These are phyloP conservation scores for Ochropacha duplaris DNA, from an alignment of 2,888 invertebrate genomes.

Conservation along the genomic window DNA sequence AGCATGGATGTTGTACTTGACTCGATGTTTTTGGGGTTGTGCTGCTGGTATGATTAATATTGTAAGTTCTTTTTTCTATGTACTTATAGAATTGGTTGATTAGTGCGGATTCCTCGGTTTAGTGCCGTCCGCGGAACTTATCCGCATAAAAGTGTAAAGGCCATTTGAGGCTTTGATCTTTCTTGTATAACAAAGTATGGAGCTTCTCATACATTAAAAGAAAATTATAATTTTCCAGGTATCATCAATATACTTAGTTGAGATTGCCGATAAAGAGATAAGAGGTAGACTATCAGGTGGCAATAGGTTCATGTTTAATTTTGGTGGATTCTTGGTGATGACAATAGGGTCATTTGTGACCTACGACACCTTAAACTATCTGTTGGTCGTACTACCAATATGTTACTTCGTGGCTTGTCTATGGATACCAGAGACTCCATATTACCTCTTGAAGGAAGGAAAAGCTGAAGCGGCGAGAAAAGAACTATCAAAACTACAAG, in stretches of 20 bases:
- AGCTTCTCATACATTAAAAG: too few species aligned
- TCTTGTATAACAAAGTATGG: too few species aligned
- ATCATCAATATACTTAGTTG: slow-evolving; percentile 64
- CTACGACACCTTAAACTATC: slow-evolving; percentile 61
- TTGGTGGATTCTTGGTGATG: slow-evolving; percentile 67
- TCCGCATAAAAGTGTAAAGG: too few species aligned
- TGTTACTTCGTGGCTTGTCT: slow-evolving; percentile 71
- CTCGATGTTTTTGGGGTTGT: slow-evolving; percentile 74
- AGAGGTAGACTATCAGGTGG: slow-evolving; percentile 57
- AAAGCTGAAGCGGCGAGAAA: slow-evolving; percentile 64
- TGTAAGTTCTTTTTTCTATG: slow-evolving; percentile 37
- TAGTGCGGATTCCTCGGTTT: too few species aligned
- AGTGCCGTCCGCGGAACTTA: too few species aligned
- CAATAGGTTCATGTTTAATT: slow-evolving; percentile 56
- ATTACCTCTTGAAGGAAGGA: slow-evolving; percentile 79
- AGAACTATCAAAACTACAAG: slow-evolving; percentile 62
- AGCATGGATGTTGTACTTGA: slow-evolving; percentile 69
- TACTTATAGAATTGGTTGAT: too few species aligned
- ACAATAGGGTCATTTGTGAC: slow-evolving; percentile 62
- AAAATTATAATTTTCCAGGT: too few species aligned
- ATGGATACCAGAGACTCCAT: slow-evolving; percentile 84
- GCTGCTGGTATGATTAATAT: slow-evolving; percentile 72
- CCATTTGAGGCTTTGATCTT: too few species aligned
- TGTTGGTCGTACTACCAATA: slow-evolving; percentile 66
- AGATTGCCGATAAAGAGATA: slow-evolving; percentile 71